Conservation (phyloP, 2,113 vertebrate genomes). For the Mobula birostris region DNA sequence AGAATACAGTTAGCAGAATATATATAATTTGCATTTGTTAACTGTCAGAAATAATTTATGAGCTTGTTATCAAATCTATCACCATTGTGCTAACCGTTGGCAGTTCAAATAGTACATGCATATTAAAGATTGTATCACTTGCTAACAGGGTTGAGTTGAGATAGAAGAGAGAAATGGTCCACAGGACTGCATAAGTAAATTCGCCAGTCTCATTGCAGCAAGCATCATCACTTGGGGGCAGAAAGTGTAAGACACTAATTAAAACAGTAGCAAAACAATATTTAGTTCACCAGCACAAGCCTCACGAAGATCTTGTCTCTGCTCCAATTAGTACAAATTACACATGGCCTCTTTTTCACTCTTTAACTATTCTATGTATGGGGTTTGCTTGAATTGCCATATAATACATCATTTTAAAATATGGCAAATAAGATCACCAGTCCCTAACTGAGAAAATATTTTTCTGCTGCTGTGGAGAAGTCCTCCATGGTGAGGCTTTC, state of each 20-base stretch:
- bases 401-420: background rate
- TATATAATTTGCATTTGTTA: background rate
- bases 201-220: conserved; percentile 6
- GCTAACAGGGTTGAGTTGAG: background rate
- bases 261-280: background rate
- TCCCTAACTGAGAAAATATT: background rate
- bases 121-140: background rate
- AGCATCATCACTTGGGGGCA: background rate
- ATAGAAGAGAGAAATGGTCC: background rate
- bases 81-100: background rate
- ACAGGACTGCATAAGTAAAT: background rate
- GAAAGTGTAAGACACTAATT: conserved; percentile 6
- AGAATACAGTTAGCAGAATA: too few species aligned
- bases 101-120: background rate
- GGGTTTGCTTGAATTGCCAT: background rate
- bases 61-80: background rate
- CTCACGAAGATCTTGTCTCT: background rate
- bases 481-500: background rate
- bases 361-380: background rate
- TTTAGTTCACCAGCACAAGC: background rate
- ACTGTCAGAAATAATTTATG: background rate
- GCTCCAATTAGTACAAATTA: background rate
- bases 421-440: background rate
- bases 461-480: too few species aligned
- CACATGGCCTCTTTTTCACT: background rate